These are phyloP conservation scores for Lutraria lutraria DNA, from an alignment of 2,888 invertebrate genomes.

Conservation along the genomic window DNA sequence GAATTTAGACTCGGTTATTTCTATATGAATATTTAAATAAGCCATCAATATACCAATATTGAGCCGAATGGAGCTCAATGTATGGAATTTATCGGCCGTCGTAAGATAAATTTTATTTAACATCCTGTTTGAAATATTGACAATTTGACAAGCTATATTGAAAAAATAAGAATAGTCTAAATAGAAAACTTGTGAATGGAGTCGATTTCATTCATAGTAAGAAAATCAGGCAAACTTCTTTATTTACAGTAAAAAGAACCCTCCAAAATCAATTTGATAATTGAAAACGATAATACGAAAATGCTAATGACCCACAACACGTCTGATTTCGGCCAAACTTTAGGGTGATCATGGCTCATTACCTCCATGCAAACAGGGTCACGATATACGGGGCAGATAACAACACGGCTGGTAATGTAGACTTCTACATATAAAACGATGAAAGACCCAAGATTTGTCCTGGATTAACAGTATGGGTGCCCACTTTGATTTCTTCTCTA, in stretches of 20 bases:
- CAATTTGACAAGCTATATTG: no score
- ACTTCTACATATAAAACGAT: conserved; percentile 6
- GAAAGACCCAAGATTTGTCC: not conserved
- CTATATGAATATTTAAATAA: no score
- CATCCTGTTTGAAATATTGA: no score
- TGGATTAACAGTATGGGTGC: conserved; percentile 1
- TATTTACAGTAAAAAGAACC: not conserved
- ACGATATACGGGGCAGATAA: conserved; percentile 18
- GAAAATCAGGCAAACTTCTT: not conserved
- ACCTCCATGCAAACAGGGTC: not conserved
- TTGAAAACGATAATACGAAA: conserved; percentile 2
- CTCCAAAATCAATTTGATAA: conserved; percentile 15
- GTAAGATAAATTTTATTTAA: no score
- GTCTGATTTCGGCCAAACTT: not conserved
- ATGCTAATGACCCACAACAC: not conserved
- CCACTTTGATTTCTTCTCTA: not conserved
- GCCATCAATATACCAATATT: no score
- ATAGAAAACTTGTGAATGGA: not conserved
- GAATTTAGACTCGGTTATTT: no score
- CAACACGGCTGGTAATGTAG: not conserved
- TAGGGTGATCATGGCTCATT: conserved; percentile 6
- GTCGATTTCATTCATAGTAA: not conserved
- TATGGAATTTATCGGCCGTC: no score
- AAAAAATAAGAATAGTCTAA: not conserved
- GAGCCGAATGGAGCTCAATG: no score